Conservation (phyloP, 2,113 vertebrate genomes). For the Hemiscyllium ocellatum region DNA sequence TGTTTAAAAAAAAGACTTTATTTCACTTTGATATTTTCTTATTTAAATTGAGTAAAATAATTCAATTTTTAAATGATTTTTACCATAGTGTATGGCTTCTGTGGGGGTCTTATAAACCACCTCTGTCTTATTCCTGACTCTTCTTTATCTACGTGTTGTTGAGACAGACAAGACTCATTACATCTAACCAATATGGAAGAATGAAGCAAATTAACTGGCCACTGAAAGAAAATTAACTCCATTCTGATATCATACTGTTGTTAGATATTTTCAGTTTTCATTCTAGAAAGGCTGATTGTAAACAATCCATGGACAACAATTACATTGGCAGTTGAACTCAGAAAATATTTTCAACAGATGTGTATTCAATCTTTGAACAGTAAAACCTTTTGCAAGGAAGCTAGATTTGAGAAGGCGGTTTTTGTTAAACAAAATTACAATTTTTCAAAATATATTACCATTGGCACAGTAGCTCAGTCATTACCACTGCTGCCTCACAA, state of each 20-base stretch:
- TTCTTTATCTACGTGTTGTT: not conserved
- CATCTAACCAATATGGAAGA: not conserved
- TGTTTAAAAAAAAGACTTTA: slow-evolving; percentile 39
- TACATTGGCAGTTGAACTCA: not conserved
- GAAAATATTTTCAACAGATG: not conserved
- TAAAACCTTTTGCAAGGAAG: not conserved
- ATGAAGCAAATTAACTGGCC: not conserved
- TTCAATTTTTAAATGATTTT: not conserved
- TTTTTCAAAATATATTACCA: not conserved
- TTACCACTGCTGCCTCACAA: too few relatives aligned
- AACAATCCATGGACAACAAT: not conserved
- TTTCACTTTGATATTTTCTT: not conserved
- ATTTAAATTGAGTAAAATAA: not conserved
- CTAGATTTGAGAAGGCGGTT: not conserved
- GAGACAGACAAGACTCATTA: slow-evolving; percentile 15
- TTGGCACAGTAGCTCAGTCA: too few relatives aligned
- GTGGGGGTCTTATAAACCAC: not conserved
- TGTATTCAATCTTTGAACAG: not conserved
- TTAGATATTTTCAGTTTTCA: not conserved
- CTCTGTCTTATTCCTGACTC: not conserved
- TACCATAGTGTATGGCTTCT: not conserved
- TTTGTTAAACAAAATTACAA: not conserved
- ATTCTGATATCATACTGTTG: not conserved
- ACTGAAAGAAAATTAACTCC: not conserved
- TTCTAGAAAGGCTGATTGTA: not conserved